Base-by-base conservation (phyloP, 2,888 invertebrate species). In the Agrenia bidenticulata region DNA sequence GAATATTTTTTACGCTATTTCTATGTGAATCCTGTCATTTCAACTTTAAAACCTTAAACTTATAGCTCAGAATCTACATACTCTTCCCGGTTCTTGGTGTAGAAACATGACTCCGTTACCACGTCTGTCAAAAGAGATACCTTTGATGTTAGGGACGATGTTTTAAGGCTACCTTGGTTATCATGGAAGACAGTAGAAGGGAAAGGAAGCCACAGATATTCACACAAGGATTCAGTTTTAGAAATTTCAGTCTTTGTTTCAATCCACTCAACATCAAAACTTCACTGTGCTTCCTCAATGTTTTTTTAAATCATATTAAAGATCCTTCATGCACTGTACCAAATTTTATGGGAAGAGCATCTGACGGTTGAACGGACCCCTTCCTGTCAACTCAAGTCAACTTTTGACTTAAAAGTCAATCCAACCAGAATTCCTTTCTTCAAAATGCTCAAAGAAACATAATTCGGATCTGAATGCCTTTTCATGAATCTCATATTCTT, bases 141-240 rank as follows among this genome's bases (percentile, higher is more conserved):
- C 45, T 9, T 4, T 5, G n/a, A 45, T 45, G n/a, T 45, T 19
- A 45, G 5, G 45, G n/a, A 45, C 15, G 45, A 15, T 5, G 5
- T 45, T 45, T 45, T 45, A 45, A 45, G 45, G 45, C 19, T 45
- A 45, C 45, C 19, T 45, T 45, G 45, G 45, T 15, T 45, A 9
- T 45, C 45, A 15, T 45, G n/a, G 45, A 45, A 45, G 45, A 51
- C 17, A 50, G 51, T 27, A 24, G 55, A 56, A 37, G 49, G 55
- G 56, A 49, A 56, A 54, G 26, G 64, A 64, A 64, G 55, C 62
- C 64, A 45, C 50, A 32, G 42, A 67, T 37, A 49, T 67, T 67
- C 64, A 64, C 67, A 67, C 67, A 64, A 61, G 67, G 67, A 67
- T 64, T 67, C 67, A 58, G 59, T 61, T 60, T 49, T 51, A 61